A percentile compares a stretch with the other conserved stretches of the same genome.
Conservation (phyloP, 2,113 vertebrate species). For the Onychorhynchus coronatus region DNA sequence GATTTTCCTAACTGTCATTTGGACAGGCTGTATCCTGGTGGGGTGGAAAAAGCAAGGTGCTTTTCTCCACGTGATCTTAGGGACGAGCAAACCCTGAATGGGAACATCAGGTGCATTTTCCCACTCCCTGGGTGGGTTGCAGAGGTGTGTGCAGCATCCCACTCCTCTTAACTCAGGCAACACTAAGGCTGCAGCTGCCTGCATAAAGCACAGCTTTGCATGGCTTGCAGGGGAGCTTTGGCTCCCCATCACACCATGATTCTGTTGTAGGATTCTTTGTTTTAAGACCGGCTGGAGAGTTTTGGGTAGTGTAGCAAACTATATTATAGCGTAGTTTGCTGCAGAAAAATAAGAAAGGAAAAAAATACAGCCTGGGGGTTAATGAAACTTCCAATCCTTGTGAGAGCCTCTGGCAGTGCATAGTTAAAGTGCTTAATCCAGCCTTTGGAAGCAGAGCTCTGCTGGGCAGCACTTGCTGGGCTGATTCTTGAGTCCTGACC, state of each 20-base stretch:
- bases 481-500: neutral
- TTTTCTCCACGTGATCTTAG: rapidly evolving
- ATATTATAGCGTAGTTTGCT: neutral
- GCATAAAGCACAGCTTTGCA: neutral
- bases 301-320: neutral
- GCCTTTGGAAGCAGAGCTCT: neutral
- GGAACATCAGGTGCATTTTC: too few relatives aligned
- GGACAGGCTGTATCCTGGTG: neutral
- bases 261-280: neutral
- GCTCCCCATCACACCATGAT: rapidly evolving
- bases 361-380: neutral
- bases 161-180: rapidly evolving
- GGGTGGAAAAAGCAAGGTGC: neutral
- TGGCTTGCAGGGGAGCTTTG: neutral
- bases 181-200: neutral
- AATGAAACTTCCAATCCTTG: neutral
- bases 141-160: neutral
- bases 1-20: neutral
- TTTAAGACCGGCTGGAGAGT: neutral
- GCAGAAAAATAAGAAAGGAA: neutral
- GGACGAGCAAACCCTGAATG: rapidly evolving
- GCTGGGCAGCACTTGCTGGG: neutral
- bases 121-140: neutral
- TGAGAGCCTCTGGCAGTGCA: neutral
- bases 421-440: neutral